Evolutionary conservation across 2,797 vertebrate genomes (phyloP).

Genomic region (Lepus oiostolus): DNA sequence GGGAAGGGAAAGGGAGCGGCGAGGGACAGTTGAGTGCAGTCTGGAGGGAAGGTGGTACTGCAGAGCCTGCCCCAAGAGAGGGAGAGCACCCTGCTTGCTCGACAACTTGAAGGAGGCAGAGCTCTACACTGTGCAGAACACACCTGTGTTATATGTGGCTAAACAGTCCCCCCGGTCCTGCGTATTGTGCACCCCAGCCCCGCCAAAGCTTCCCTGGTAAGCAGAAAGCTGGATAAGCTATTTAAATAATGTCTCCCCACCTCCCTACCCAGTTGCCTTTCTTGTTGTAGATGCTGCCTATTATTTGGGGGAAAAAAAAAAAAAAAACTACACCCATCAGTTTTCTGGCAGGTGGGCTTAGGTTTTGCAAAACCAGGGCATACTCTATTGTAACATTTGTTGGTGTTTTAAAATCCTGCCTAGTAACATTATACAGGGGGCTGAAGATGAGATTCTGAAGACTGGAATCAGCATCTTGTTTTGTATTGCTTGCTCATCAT

Average conservation of each 20-base stretch:
- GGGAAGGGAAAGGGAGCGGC: background rate
- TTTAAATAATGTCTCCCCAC: constrained; percentile 38
- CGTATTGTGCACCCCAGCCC: background rate
- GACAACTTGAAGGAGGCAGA: constrained; percentile 63
- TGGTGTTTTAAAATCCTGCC: constrained; percentile 9
- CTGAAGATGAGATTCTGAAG: constrained; percentile 32
- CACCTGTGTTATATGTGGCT: background rate
- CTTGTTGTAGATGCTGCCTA: background rate
- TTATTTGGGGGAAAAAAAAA: background rate
- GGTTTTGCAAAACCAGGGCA: constrained; percentile 19
- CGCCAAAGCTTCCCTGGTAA: constrained; percentile 16
- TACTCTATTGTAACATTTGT: background rate
- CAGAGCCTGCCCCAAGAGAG: background rate
- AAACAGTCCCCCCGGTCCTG: background rate
- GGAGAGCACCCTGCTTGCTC: constrained; percentile 47
- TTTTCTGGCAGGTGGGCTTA: constrained; percentile 13
- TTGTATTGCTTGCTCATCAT: constrained; percentile 55
- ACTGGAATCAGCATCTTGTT: constrained; percentile 17
- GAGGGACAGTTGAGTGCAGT: background rate
- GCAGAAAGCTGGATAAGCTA: constrained; percentile 5
- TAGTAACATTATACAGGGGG: background rate
- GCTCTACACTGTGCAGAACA: background rate
- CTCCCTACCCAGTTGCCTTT: background rate
- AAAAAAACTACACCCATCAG: background rate
- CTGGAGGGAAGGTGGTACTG: background rate